Evolutionary conservation across 1,140 invertebrate species (phyloP), one percentile per base, ranked within the genome.

Genomic region (Drosophila sturtevanti): DNA sequence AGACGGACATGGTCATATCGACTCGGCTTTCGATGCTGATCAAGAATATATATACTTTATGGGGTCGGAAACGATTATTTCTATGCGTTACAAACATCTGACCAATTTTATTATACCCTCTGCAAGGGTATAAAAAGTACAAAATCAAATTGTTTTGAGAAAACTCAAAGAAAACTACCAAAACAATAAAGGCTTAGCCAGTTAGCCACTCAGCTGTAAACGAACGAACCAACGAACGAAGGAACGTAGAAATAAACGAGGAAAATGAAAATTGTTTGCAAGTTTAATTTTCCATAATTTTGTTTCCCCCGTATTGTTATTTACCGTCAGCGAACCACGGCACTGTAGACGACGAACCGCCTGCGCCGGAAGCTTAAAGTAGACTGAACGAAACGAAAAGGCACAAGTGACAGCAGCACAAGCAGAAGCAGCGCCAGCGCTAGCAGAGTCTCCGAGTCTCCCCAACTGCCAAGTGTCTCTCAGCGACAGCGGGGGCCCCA

Each of bases 361-460:
- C 79, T 89, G 84, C 84, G 84, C 84, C 84, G 84, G 84, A 89
- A 89, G 82, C 84, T 89, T 80, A 89, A 87, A 74, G 63, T 73
- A 69, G 72, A 81, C 75, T 81, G 60, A 73, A 73, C 34, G 31
- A 31, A 44, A 60, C 38, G 37, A 35, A 48, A 21, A 72, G 24
- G 16, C 60, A 34, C 21, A 62, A 18, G n/a, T 18, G 24, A 12
- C 18, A 9, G 37, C 14, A n/a, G 0, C 34, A 41, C 7, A 37
- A 21, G 16, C 58, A 21, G 37, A 35, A 21, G 5, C 38, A 44
- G 38, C 14, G 21, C 21, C 12, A 52, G 11, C 22, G n/a, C 12
- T 5, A 55, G 27, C 27, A 16, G 31, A 16, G 24, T 27, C n/a
- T 56, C 54, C 12, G 51, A 21, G 7, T 52, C 51, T 24, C 51